A percentile compares a stretch with the other conserved stretches of the same genome.
Conservation (phyloP, 2,797 vertebrate species). For the Chiloscyllium punctatum region DNA sequence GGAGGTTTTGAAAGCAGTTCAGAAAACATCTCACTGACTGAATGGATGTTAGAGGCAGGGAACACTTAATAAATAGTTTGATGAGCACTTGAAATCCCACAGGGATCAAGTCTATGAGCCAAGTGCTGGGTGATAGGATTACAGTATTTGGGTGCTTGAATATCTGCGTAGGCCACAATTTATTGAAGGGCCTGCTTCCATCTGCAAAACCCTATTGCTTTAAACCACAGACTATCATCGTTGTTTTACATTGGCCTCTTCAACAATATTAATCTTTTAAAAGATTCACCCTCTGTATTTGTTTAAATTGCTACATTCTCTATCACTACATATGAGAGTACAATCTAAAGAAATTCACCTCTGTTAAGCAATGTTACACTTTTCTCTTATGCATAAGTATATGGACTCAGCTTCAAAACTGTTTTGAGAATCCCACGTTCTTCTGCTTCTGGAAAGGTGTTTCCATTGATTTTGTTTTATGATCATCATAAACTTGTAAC, state of each 20-base stretch:
- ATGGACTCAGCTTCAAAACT: neutral
- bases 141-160: no score
- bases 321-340: neutral
- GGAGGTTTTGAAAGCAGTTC: no score
- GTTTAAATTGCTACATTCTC: neutral
- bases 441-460: neutral
- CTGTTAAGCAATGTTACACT: neutral
- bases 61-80: no score
- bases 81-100: no score
- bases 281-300: neutral
- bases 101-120: no score
- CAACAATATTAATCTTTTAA: neutral
- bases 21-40: no score
- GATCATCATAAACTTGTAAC: neutral
- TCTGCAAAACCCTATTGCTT: no score
- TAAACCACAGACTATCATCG: neutral
- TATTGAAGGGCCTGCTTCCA: no score
- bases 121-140: no score
- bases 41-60: no score
- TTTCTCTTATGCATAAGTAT: neutral
- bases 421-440: neutral
- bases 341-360: neutral
- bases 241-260: neutral
- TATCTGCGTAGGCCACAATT: no score
- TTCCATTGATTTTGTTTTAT: neutral